Evolutionary conservation across 2,113 vertebrate genomes (phyloP).

Genomic region (Mus spicilegus): DNA sequence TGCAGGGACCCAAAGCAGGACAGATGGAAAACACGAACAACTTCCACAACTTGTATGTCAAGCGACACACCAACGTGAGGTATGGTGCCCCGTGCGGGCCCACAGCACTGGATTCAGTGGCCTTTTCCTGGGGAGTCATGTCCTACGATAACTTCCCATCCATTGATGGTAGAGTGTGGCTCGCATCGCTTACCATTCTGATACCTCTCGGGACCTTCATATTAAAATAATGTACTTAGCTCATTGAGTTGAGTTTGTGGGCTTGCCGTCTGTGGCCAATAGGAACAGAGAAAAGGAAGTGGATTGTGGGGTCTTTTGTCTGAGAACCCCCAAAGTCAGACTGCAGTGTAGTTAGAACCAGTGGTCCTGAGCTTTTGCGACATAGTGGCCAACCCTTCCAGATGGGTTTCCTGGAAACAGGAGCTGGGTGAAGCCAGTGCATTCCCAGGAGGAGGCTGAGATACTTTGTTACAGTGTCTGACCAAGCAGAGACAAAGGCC

Average conservation of each 20-base stretch:
- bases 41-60: constrained; percentile 99
- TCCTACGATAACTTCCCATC: accelerated
- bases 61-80: constrained; percentile 98
- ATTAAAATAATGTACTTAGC: background rate
- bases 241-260: background rate
- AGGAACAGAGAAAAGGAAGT: background rate
- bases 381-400: too few relatives aligned
- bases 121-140: accelerated
- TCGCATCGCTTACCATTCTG: accelerated
- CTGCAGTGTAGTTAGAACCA: background rate
- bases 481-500: background rate
- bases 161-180: accelerated
- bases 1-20: constrained; percentile 96
- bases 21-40: constrained; percentile 99
- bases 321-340: background rate
- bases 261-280: background rate
- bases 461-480: background rate
- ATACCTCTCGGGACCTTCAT: accelerated
- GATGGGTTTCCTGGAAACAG: background rate
- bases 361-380: background rate
- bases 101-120: accelerated
- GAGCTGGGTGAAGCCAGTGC: background rate
- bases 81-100: constrained; percentile 59
- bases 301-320: background rate
- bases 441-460: background rate